Percentiles rank a stretch among this genome's conserved stretches.
Evolutionary conservation across 2,888 invertebrate species (phyloP).

Genomic region (Heteromurus nitidus): DNA sequence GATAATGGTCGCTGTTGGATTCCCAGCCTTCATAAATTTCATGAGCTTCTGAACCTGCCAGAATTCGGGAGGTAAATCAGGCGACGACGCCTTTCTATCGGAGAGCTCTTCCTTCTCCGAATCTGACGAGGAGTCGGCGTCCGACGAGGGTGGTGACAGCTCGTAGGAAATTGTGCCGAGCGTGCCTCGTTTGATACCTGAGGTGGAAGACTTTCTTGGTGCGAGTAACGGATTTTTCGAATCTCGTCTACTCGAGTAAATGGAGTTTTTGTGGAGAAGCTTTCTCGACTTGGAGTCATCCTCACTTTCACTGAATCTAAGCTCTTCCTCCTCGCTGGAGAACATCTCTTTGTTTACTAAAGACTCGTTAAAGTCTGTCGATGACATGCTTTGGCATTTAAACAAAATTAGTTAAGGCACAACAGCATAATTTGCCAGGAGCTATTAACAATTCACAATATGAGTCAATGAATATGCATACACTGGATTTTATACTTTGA

Average conservation of each 20-base stretch:
- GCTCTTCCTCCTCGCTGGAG: conserved; percentile 31
- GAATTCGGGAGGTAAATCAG: conserved; percentile 91
- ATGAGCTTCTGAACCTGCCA: conserved; percentile 97
- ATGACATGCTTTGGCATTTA: background rate
- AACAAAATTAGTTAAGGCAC: background rate
- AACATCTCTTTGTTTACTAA: background rate
- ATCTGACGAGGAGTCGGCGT: conserved; percentile 67
- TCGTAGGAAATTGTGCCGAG: background rate
- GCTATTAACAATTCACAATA: too few species aligned
- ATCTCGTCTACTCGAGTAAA: background rate
- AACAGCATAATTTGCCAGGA: too few species aligned
- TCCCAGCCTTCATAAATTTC: conserved; percentile 92
- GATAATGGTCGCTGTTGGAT: conserved; percentile 95
- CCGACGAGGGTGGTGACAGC: conserved; percentile 55
- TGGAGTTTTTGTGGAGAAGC: background rate
- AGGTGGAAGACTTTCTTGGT: background rate
- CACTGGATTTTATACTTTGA: too few species aligned
- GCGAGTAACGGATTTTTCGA: background rate
- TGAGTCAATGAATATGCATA: too few species aligned
- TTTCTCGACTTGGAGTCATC: background rate
- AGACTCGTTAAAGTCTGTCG: background rate
- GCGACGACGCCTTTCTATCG: conserved; percentile 58
- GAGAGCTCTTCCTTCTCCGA: conserved; percentile 66
- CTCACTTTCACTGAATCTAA: conserved; percentile 22
- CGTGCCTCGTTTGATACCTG: background rate